Base-by-base conservation (phyloP, 2,888 invertebrate species). In the Cephalotes varians region DNA sequence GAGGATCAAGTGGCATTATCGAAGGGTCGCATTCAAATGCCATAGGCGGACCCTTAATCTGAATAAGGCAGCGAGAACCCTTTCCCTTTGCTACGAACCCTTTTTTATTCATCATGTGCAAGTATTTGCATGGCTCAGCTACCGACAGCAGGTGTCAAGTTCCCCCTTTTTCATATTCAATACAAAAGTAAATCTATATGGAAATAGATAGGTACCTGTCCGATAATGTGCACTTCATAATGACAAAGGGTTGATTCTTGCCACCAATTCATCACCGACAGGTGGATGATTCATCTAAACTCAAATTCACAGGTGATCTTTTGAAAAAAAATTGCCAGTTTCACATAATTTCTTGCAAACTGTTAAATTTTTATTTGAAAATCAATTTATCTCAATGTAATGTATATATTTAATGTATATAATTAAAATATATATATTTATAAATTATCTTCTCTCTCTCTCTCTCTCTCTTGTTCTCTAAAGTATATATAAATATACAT, bases 11-110 rank as follows among this genome's bases (percentile, higher is more conserved):
- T 92, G 91, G 82, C 87, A 81, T 83, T 81, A 87, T 51, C 65
- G 54, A 83, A 87, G 85, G 89, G 88, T 85, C 76, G 85, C 86
- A 88, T 87, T 90, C 88, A 82, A 89, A 89, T 86, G 86, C 85
- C 87, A 81, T 47, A 81, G 71, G 73, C 73, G 82, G 84, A 86
- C 85, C 89, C 90, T 91, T 94, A 92, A 94, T 94, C 93, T 94
- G 93, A 94, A 94, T 94, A 93, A 86, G 91, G 86, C 44, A 12
- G 12, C 67, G 86, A 91, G 69, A 67, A 93, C 93, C 93, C 93
- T 91, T 93, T 91, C 84, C 86, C 89, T 88, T 84, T 85, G 79
- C 58, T 79, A 77, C 77, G 81, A 82, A 86, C 89, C 91, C 91
- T 86, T 91, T 92, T 92, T 92, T 91, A 92, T 91, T 91, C 92